A percentile compares a stretch with the other conserved stretches of the same genome.
Evolutionary conservation across 1,140 invertebrate genomes (phyloP).

Genomic region (Notospermus geniculatus): DNA sequence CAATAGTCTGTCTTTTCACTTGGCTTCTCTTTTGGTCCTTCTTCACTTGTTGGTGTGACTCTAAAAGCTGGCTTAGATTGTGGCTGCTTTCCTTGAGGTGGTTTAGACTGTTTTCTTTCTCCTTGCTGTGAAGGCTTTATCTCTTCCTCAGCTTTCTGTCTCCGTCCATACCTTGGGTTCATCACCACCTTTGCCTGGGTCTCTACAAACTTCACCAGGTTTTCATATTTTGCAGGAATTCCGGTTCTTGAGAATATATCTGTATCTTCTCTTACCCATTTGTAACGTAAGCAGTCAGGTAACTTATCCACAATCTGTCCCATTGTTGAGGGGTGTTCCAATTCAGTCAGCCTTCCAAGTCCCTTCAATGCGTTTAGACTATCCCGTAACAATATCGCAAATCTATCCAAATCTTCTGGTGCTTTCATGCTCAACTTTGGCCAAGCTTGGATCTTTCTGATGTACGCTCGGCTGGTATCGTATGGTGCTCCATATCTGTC

Average conservation of each 20-base stretch:
- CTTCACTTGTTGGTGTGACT: background rate
- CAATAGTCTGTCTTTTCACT: background rate
- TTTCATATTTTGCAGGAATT: conserved; percentile 1
- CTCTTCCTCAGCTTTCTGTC: background rate
- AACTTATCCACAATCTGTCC: conserved; percentile 7
- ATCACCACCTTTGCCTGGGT: background rate
- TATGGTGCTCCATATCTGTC: background rate
- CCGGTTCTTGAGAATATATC: background rate
- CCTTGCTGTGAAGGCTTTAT: background rate
- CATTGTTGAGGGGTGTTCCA: conserved; percentile 6
- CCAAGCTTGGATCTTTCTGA: conserved; percentile 6
- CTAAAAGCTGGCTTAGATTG: background rate
- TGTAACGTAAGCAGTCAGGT: background rate
- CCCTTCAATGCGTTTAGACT: conserved; percentile 6
- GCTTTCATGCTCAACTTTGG: background rate
- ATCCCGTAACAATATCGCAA: background rate
- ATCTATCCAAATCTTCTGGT: conserved; percentile 2
- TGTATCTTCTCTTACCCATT: conserved; percentile 2
- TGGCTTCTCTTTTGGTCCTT: too few species aligned
- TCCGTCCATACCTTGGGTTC: conserved; percentile 1
- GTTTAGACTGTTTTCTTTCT: too few species aligned
- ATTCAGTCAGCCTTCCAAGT: conserved; percentile 1
- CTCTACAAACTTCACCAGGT: conserved; percentile 6
- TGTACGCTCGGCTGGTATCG: conserved; percentile 5
- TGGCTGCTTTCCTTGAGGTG: background rate